Evolutionary conservation across 2,797 vertebrate species (phyloP), one percentile per base, ranked within the genome.

Genomic region (Staurois parvus): DNA sequence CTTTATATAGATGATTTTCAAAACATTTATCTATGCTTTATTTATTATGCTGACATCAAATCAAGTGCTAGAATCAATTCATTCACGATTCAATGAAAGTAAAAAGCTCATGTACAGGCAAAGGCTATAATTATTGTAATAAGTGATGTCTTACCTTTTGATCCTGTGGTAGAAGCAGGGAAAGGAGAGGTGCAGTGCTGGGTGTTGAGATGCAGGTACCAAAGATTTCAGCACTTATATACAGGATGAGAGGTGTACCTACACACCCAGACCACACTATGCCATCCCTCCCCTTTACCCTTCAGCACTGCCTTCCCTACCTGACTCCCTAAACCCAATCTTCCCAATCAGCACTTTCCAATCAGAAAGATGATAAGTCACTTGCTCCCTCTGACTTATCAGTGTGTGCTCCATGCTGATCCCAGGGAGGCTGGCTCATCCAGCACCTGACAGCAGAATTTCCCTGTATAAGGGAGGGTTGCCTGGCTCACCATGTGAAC

Each of bases 271-370:
- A 75, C 88, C 80, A 84, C 90, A 29, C 89, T 89, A 90, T 92
- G 90, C 88, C 94, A 92, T 92, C 93, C 94, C 91, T 92, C 91
- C 88, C 90, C 91, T 89, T 87, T 89, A 87, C 91, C 86, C 88
- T 84, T 88, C 91, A 91, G 89, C 90, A 87, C 92, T 91, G 92
- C 94, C 93, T 93, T 92, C 93, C 26, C 91, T 93, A 91, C 87
- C 34, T 74, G 34, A 40, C 64, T 81, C 68, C 59, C 62, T 80
- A 32, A 87, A 85, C 87, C 87, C 90, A 90, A 88, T 87, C 90
- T 92, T 91, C 89, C 90, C 89, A 90, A 90, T 90, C 91, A 88
- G 88, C 92, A 87, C 88, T 89, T 87, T 88, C 73, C 66, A 70
- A 84, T 84, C 82, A 64, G 28, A 13, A 29, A 52, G 3, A 56